Evolutionary conservation across 64 coral and sea anemone genomes (phyloP).

Genomic region (Montipora efflorescens): DNA sequence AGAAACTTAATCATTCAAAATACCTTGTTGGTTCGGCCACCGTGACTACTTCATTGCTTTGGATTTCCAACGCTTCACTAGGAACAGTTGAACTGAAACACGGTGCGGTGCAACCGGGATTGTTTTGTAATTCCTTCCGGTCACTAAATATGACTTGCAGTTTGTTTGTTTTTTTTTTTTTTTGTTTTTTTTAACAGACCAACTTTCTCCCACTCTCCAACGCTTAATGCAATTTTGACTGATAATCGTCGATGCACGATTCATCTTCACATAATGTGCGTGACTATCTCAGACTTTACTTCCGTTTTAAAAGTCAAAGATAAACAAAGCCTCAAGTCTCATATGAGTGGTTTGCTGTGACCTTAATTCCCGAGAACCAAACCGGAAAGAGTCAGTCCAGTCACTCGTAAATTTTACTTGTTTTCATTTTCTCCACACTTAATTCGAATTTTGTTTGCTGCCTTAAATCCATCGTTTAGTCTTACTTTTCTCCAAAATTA

Average conservation of each 20-base stretch:
- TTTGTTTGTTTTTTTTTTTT: too few relatives aligned
- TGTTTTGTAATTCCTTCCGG: not conserved
- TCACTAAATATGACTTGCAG: not conserved
- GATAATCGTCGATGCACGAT: too few relatives aligned
- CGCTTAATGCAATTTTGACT: not conserved
- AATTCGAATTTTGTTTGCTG: not conserved
- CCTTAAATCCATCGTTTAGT: not conserved
- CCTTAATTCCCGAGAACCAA: too few relatives aligned
- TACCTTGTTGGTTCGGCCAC: not conserved
- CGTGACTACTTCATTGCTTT: not conserved
- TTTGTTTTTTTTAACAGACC: too few relatives aligned
- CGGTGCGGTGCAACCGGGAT: not conserved
- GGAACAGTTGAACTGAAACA: not conserved
- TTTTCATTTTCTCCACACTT: not conserved
- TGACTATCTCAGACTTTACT: not conserved
- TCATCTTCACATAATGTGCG: too few relatives aligned
- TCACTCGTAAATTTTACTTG: too few relatives aligned
- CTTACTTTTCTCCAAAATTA: not conserved
- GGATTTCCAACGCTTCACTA: conserved; percentile 38
- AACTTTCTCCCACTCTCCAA: not conserved
- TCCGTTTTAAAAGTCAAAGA: conserved; percentile 7
- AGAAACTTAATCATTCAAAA: not conserved
- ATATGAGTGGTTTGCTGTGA: not conserved
- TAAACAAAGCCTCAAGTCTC: not conserved
- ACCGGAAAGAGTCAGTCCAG: too few relatives aligned